Percentiles rank a stretch among this genome's conserved stretches.
Conservation (phyloP, 1,140 invertebrate genomes). For the Drosophila nebulosa region DNA sequence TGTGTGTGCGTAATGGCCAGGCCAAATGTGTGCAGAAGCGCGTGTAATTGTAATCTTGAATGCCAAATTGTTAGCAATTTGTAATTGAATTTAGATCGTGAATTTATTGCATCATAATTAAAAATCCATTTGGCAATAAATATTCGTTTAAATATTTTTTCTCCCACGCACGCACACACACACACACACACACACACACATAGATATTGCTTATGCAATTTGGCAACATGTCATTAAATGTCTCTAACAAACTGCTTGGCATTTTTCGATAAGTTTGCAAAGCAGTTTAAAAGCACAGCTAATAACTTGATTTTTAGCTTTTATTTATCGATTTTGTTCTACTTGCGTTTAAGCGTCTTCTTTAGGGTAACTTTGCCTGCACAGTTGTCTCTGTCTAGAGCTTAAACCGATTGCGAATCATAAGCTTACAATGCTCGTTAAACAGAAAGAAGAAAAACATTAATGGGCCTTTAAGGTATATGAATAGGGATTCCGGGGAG, state of each 20-base stretch:
- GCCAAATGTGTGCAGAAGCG: slow-evolving; percentile 22
- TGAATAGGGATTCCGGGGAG: too few relatives aligned
- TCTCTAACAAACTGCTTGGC: neutral
- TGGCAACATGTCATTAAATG: neutral
- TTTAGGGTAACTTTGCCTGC: too few relatives aligned
- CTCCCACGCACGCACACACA: neutral
- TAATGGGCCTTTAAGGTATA: too few relatives aligned
- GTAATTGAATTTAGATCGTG: slow-evolving; percentile 48
- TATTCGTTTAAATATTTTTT: neutral
- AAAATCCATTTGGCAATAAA: slow-evolving; percentile 35
- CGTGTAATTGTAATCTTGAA: slow-evolving; percentile 48
- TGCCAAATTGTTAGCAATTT: slow-evolving; percentile 40
- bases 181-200: neutral
- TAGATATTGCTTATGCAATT: neutral
- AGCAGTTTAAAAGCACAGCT: too few relatives aligned
- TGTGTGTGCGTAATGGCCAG: slow-evolving; percentile 6
- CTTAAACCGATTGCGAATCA: too few relatives aligned
- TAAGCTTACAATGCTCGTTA: too few relatives aligned
- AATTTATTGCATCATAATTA: slow-evolving; percentile 42
- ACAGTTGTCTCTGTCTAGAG: too few relatives aligned
- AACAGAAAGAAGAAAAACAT: too few relatives aligned
- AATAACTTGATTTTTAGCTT: too few relatives aligned
- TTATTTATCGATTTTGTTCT: too few relatives aligned
- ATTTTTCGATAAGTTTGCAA: neutral
- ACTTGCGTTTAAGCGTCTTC: too few relatives aligned